Conservation (phyloP, 2,888 invertebrate species). For the Schizaphis graminum region DNA sequence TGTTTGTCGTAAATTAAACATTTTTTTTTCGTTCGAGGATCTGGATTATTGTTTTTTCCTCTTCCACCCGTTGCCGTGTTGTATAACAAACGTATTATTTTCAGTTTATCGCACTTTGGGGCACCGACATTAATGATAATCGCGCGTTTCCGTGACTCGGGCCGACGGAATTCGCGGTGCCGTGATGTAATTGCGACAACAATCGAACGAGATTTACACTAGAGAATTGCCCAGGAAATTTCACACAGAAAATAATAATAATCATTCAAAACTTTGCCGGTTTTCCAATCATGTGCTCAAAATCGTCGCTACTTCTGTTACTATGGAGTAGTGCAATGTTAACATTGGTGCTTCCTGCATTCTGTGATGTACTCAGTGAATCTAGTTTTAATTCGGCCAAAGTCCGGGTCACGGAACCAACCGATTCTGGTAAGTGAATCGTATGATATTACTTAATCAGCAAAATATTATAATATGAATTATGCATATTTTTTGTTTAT, state of each 20-base stretch:
- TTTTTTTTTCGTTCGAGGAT: not conserved
- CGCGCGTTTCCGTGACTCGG: not conserved
- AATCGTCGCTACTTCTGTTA: not conserved
- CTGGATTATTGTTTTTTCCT: not conserved
- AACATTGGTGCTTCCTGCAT: slow-evolving; percentile 43
- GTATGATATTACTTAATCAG: not conserved
- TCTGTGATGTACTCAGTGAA: slow-evolving; percentile 47
- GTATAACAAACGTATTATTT: not conserved
- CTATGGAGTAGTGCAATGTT: slow-evolving; percentile 35
- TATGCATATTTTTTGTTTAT: not conserved
- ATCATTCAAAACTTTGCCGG: not conserved
- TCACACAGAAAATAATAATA: not conserved
- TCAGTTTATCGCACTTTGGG: not conserved
- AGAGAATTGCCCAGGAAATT: not conserved
- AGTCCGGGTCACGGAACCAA: slow-evolving; percentile 51
- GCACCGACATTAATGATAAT: not conserved
- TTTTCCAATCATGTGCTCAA: slow-evolving; percentile 55
- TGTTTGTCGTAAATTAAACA: not conserved
- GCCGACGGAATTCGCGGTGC: not conserved
- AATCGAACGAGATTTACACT: not conserved
- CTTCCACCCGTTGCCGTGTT: not conserved
- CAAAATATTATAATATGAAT: not conserved
- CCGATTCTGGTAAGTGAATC: slow-evolving; percentile 50
- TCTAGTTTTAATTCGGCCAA: slow-evolving; percentile 39
- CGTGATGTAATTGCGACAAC: slow-evolving; percentile 31